Percentiles rank a stretch among this genome's conserved stretches.
Conservation (phyloP, 2,797 vertebrate genomes). For the Lycodopsis pacificus region DNA sequence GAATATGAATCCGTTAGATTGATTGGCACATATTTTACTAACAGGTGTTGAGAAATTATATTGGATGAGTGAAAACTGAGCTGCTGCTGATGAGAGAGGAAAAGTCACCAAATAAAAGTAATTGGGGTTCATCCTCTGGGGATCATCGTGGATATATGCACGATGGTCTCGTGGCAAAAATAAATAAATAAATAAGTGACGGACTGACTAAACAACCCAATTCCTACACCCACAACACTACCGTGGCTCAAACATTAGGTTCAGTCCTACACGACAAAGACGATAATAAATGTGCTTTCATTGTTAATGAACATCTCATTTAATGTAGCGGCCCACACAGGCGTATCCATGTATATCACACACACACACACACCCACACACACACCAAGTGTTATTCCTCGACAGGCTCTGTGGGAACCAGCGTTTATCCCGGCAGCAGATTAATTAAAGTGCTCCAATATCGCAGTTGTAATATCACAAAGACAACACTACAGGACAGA, state of each 20-base stretch:
- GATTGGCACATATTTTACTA: no score
- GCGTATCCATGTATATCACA: constrained; percentile 32
- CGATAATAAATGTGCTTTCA: constrained; percentile 46
- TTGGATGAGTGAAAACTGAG: neutral
- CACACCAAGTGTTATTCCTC: constrained; percentile 62
- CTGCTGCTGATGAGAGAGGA: neutral
- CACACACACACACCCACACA: constrained; percentile 38
- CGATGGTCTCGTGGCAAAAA: no score
- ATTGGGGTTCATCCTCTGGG: neutral
- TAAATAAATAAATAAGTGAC: neutral
- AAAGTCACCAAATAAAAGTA: neutral
- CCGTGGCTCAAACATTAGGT: constrained; percentile 16
- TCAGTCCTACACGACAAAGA: constrained; percentile 21
- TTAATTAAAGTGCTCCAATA: constrained; percentile 82
- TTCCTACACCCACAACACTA: neutral
- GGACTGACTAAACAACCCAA: no score
- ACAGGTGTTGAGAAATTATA: neutral
- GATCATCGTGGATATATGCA: no score
- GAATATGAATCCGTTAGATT: neutral
- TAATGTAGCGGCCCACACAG: constrained; percentile 49
- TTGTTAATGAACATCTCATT: constrained; percentile 48
- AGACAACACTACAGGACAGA: constrained; percentile 77
- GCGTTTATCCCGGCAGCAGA: constrained; percentile 68
- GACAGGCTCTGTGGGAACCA: constrained; percentile 74
- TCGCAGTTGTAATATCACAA: constrained; percentile 73